These are phyloP conservation scores for Calameuta filiformis DNA, from an alignment of 2,888 invertebrate genomes.

Conservation along the genomic window DNA sequence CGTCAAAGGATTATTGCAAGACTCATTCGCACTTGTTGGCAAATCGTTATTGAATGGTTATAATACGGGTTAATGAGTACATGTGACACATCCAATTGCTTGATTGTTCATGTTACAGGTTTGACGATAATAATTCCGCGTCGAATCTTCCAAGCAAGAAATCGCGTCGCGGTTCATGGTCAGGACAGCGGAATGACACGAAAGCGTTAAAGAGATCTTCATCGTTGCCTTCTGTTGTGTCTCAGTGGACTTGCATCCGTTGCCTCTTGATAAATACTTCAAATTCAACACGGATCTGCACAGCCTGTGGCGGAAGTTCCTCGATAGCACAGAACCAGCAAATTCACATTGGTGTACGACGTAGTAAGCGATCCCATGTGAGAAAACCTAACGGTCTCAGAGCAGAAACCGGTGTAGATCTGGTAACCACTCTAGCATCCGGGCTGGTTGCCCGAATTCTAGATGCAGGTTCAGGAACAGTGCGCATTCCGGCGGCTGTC, in stretches of 20 bases:
- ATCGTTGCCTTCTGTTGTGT: constrained; percentile 57
- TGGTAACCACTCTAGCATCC: constrained; percentile 41
- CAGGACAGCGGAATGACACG: constrained; percentile 36
- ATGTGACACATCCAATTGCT: background rate
- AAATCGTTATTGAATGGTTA: background rate
- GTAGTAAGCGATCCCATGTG: constrained; percentile 51
- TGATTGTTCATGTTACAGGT: background rate
- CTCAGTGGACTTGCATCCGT: constrained; percentile 76
- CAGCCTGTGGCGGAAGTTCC: constrained; percentile 75
- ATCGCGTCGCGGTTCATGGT: constrained; percentile 55
- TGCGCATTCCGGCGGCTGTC: constrained; percentile 36
- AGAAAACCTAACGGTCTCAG: constrained; percentile 49
- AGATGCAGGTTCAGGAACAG: constrained; percentile 44
- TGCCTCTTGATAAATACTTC: constrained; percentile 79
- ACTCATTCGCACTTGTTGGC: background rate
- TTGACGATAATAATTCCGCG: constrained; percentile 34
- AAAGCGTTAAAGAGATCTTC: constrained; percentile 47
- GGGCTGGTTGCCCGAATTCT: constrained; percentile 48
- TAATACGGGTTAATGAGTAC: background rate
- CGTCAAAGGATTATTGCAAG: background rate
- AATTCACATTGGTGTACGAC: constrained; percentile 57
- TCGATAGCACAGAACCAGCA: constrained; percentile 55
- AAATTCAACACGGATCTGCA: constrained; percentile 74
- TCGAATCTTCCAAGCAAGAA: constrained; percentile 35
- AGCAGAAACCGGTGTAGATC: constrained; percentile 38